These are phyloP conservation scores for Pagetopsis macropterus DNA, from an alignment of 2,797 vertebrate genomes.

Conservation along the genomic window DNA sequence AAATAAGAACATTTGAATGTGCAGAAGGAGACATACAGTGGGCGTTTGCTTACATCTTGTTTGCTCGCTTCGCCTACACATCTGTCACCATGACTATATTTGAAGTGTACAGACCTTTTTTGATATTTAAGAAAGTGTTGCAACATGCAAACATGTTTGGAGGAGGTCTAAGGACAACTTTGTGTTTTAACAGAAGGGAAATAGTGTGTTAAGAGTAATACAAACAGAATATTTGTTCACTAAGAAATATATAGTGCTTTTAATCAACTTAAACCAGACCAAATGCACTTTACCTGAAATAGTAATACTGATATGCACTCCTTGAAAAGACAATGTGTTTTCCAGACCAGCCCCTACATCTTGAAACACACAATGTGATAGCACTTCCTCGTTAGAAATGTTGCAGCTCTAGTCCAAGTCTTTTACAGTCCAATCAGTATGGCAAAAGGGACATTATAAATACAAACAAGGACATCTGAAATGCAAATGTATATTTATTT, in stretches of 20 bases:
- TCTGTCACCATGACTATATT: conserved; percentile 27
- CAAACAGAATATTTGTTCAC: conserved; percentile 18
- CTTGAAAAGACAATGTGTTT: conserved; percentile 37
- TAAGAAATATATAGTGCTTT: background rate
- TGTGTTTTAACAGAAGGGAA: conserved; percentile 2
- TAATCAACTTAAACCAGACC: conserved; percentile 9
- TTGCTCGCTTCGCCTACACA: conserved; percentile 16
- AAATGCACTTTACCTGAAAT: conserved; percentile 40
- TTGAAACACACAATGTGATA: conserved; percentile 38
- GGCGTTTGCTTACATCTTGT: conserved; percentile 30
- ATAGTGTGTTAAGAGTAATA: conserved; percentile 22
- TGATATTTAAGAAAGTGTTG: conserved; percentile 27
- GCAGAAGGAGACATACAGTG: conserved; percentile 9
- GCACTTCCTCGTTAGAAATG: conserved; percentile 41
- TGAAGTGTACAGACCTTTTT: conserved; percentile 10
- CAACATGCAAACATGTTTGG: conserved; percentile 1
- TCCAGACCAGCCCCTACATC: conserved; percentile 22
- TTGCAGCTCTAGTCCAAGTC: conserved; percentile 31
- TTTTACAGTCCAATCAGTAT: conserved; percentile 49
- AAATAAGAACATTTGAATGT: conserved; percentile 13
- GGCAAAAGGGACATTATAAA: conserved; percentile 37
- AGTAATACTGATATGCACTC: conserved; percentile 1
- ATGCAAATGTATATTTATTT: conserved; percentile 58
- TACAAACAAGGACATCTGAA: conserved; percentile 55
- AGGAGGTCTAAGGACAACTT: background rate